phyloP scores from a whole-genome alignment of 2,888 invertebrate species.

The Vannuccia rotundouncinata region DNA sequence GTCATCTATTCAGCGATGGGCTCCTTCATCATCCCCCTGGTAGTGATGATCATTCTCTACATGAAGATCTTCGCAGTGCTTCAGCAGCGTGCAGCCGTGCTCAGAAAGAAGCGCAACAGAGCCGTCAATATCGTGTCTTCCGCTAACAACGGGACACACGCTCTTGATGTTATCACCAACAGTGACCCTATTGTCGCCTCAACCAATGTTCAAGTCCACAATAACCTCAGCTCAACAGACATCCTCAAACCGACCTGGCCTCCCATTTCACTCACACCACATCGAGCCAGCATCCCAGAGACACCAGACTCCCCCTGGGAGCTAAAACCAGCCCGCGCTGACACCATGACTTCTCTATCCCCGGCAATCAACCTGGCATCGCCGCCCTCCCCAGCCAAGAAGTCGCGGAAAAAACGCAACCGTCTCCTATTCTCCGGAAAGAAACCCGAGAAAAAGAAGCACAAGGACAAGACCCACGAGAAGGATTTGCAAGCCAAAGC shows the following conservation, averaged over 20 bases:
- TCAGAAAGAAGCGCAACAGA: conserved; percentile 37
- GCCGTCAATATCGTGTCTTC: neutral
- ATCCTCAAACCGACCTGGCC: neutral
- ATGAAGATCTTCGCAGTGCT: conserved; percentile 54
- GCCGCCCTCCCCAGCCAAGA: neutral
- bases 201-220: neutral
- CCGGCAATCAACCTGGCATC: neutral
- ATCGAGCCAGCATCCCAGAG: neutral
- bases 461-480: neutral
- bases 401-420: neutral
- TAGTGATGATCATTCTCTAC: conserved; percentile 54
- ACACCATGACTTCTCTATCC: neutral
- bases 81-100: conserved; percentile 46
- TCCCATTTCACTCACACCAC: neutral
- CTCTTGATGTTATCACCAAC: neutral
- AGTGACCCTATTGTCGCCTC: too few species aligned
- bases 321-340: neutral
- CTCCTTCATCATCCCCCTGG: conserved; percentile 54
- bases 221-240: neutral
- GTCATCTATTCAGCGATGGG: conserved; percentile 56
- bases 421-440: too few species aligned
- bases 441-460: neutral
- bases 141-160: neutral
- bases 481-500: neutral
- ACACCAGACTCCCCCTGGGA: neutral